Evolutionary conservation across 2,888 invertebrate genomes (phyloP).

Genomic region (Drosophila dives): DNA sequence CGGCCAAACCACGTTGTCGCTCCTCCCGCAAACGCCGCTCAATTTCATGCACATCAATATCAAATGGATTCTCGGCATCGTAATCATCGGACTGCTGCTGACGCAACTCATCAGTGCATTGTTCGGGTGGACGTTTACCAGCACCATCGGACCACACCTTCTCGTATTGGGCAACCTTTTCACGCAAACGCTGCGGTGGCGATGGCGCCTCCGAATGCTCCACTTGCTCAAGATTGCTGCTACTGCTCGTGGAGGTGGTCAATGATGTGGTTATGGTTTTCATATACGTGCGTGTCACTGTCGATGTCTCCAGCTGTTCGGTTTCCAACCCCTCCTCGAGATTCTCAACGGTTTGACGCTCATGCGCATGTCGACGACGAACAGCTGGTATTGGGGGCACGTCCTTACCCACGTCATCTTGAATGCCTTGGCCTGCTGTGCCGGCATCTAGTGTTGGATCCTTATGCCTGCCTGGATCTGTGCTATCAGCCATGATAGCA

Average conservation of each 20-base stretch:
- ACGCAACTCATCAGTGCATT: slow-evolving; percentile 74
- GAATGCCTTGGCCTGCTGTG: slow-evolving; percentile 15
- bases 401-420: slow-evolving; percentile 25
- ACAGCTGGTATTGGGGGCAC: slow-evolving; percentile 77
- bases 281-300: slow-evolving; percentile 74
- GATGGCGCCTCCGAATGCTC: slow-evolving; percentile 42
- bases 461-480: slow-evolving; percentile 77
- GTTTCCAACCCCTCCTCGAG: slow-evolving; percentile 43
- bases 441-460: slow-evolving; percentile 74
- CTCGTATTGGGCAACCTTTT: slow-evolving; percentile 92
- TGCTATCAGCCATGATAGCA: slow-evolving; percentile 83
- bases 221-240: slow-evolving; percentile 42
- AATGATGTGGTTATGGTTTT: slow-evolving; percentile 77
- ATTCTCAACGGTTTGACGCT: slow-evolving; percentile 61
- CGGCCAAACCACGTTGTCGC: slow-evolving; percentile 85
- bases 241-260: slow-evolving; percentile 64
- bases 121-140: slow-evolving; percentile 77
- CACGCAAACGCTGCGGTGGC: slow-evolving; percentile 86
- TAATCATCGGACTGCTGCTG: slow-evolving; percentile 63
- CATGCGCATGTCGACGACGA: slow-evolving; percentile 77
- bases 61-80: slow-evolving; percentile 78
- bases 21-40: slow-evolving; percentile 87
- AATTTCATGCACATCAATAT: slow-evolving; percentile 87
- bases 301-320: slow-evolving; percentile 75
- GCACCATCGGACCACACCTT: slow-evolving; percentile 89